Conservation (phyloP, 1,140 invertebrate genomes). For the Scaptomyza hsui region DNA sequence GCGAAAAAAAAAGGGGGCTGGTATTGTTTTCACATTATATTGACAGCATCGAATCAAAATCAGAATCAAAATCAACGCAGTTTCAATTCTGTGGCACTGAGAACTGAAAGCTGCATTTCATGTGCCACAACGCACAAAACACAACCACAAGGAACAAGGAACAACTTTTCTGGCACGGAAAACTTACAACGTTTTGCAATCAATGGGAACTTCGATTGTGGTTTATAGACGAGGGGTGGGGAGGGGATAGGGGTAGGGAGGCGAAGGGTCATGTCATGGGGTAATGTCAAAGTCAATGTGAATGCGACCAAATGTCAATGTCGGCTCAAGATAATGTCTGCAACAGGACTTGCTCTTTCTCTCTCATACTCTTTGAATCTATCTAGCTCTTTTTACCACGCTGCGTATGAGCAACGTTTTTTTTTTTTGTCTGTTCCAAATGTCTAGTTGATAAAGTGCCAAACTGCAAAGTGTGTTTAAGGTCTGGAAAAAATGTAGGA, state of each 20-base stretch:
- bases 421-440: not conserved
- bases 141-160: constrained; percentile 45
- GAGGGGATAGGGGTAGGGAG: too few species aligned
- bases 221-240: not conserved
- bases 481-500: not conserved
- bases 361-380: not conserved
- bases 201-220: constrained; percentile 54
- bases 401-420: constrained; percentile 32
- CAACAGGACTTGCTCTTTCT: constrained; percentile 15
- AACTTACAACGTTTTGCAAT: constrained; percentile 73
- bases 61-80: constrained; percentile 66
- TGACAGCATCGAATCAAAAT: constrained; percentile 63
- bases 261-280: constrained; percentile 24
- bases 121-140: constrained; percentile 51
- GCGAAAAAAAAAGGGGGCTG: constrained; percentile 2
- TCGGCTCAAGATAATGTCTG: constrained; percentile 62
- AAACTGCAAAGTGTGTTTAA: constrained; percentile 21
- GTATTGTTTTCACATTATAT: constrained; percentile 64
- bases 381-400: not conserved
- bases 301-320: constrained; percentile 72
- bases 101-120: constrained; percentile 66
- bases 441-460: constrained; percentile 31
- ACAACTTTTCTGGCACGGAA: constrained; percentile 42
- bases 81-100: constrained; percentile 44
- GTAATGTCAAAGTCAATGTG: constrained; percentile 68